Evolutionary conservation across 2,888 invertebrate genomes (phyloP).

Genomic region (Zygogramma bicolorata): DNA sequence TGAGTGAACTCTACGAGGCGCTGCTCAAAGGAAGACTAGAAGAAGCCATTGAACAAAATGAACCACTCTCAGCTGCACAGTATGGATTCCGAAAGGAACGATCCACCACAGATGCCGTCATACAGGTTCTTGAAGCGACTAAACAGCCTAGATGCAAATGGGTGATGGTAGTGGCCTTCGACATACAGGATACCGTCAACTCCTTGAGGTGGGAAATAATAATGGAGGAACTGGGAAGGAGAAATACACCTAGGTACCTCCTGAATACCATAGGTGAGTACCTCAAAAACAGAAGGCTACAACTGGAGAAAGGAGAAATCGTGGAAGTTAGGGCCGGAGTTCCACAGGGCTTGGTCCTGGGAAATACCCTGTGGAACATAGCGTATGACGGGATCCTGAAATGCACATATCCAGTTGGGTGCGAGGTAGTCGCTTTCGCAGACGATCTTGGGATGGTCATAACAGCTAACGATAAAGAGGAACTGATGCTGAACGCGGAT

Average conservation of each 20-base stretch:
- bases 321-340: background rate
- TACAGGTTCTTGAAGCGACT: background rate
- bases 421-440: background rate
- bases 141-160: background rate
- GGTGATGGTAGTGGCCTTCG: slow-evolving; percentile 6
- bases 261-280: background rate
- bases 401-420: background rate
- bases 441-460: slow-evolving; percentile 4
- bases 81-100: slow-evolving; percentile 9
- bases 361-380: slow-evolving; percentile 15
- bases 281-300: slow-evolving; percentile 4
- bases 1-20: slow-evolving; percentile 10
- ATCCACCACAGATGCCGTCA: background rate
- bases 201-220: slow-evolving; percentile 1
- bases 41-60: slow-evolving; percentile 10
- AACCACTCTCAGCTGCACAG: background rate
- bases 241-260: background rate
- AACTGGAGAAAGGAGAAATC: background rate
- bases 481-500: background rate
- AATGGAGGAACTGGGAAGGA: background rate
- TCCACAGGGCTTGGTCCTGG: slow-evolving; percentile 9
- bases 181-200: slow-evolving; percentile 1
- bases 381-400: background rate
- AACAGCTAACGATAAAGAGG: background rate
- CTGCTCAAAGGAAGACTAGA: slow-evolving; percentile 7